phyloP scores from a whole-genome alignment of 35 echinoderm and acorn worm genomes.

The Ophiothrix spiculata region DNA sequence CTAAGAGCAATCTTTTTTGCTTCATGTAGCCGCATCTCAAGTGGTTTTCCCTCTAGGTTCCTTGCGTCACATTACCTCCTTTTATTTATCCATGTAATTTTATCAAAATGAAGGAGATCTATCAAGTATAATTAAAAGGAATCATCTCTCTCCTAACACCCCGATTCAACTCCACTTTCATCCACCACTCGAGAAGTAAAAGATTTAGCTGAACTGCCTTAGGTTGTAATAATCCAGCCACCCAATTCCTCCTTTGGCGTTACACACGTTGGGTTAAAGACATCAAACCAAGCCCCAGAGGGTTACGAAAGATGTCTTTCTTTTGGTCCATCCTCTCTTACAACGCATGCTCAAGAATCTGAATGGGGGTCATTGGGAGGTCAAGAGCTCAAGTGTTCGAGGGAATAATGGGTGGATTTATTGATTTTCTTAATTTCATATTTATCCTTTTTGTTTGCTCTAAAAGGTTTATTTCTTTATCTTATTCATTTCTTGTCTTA shows the following conservation, averaged over 20 bases:
- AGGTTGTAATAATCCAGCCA: background rate
- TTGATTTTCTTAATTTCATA: no score
- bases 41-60: background rate
- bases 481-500: no score
- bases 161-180: background rate
- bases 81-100: background rate
- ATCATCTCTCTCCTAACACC: background rate
- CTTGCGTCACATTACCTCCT: background rate
- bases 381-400: background rate
- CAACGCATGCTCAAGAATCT: background rate
- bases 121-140: conserved; percentile 1
- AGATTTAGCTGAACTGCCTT: background rate
- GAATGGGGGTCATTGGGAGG: background rate
- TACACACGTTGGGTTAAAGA: background rate
- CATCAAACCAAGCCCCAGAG: background rate
- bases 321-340: background rate
- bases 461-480: no score
- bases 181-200: background rate
- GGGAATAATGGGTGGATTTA: no score
- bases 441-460: no score
- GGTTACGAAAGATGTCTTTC: background rate
- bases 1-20: no score
- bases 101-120: conserved; percentile 7
- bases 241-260: background rate
- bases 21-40: no score